A percentile compares a stretch with the other conserved stretches of the same genome.
Conservation (phyloP, 2,113 vertebrate genomes). For the Caracal caracal region DNA sequence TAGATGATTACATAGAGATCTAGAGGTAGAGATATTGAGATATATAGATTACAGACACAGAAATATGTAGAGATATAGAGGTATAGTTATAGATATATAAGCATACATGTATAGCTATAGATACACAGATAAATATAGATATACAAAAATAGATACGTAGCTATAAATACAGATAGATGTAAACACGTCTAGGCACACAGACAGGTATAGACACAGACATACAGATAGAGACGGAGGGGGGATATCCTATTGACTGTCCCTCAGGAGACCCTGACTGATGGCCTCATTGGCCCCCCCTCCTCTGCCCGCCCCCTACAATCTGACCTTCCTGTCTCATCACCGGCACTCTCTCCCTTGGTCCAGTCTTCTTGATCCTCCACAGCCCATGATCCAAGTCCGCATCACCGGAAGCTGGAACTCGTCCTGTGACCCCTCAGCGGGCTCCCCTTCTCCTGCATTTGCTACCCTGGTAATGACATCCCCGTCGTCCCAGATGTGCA, state of each 20-base stretch:
- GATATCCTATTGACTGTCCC: fast-evolving
- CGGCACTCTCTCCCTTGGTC: neutral
- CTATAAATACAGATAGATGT: neutral
- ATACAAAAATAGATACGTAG: no score
- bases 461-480: neutral
- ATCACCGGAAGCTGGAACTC: neutral
- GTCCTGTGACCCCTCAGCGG: neutral
- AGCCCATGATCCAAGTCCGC: neutral
- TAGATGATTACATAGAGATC: no score
- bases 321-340: neutral
- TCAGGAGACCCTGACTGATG: neutral
- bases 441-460: neutral
- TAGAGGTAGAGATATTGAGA: no score
- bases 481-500: neutral
- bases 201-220: neutral
- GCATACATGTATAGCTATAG: neutral
- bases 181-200: no score
- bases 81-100: neutral
- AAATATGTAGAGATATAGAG: no score
- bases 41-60: no score
- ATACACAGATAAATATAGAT: neutral
- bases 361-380: neutral
- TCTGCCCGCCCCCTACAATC: neutral
- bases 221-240: neutral
- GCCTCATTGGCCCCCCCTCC: neutral